phyloP scores from a whole-genome alignment of 2,113 vertebrate species.

The Drymodes brunneopygia region DNA sequence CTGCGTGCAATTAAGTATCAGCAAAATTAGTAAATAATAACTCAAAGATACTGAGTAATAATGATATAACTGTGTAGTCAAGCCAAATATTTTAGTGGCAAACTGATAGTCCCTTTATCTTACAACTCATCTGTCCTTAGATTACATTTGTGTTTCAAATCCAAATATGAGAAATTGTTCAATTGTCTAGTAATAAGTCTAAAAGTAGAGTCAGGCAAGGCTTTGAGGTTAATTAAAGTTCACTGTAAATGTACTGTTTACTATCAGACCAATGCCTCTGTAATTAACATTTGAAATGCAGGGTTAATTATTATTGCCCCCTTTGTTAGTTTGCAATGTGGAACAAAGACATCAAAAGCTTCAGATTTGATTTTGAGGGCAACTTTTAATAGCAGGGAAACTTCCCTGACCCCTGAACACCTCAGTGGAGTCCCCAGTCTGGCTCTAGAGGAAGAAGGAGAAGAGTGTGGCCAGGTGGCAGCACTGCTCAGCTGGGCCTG shows the following conservation, averaged over 20 bases:
- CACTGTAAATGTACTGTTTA: neutral
- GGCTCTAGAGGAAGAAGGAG: neutral
- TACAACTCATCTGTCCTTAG: neutral
- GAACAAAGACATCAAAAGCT: neutral
- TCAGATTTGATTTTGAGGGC: neutral
- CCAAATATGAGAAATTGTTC: neutral
- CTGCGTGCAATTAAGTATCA: neutral
- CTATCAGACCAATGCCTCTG: neutral
- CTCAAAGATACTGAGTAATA: neutral
- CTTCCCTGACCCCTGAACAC: neutral
- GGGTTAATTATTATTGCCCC: slow-evolving; percentile 19
- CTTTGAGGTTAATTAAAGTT: slow-evolving; percentile 41
- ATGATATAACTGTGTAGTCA: neutral
- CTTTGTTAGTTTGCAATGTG: neutral
- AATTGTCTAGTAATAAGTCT: neutral
- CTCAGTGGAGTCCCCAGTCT: neutral
- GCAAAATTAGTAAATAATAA: neutral
- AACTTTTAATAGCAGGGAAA: neutral
- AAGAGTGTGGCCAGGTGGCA: accelerated
- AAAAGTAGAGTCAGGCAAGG: neutral
- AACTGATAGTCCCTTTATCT: neutral
- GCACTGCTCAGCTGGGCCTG: neutral
- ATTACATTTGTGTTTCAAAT: neutral
- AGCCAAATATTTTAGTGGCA: neutral
- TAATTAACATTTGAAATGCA: slow-evolving; percentile 19